Conservation (phyloP, 2,888 invertebrate genomes). For the Enoplolaimus lenunculus region DNA sequence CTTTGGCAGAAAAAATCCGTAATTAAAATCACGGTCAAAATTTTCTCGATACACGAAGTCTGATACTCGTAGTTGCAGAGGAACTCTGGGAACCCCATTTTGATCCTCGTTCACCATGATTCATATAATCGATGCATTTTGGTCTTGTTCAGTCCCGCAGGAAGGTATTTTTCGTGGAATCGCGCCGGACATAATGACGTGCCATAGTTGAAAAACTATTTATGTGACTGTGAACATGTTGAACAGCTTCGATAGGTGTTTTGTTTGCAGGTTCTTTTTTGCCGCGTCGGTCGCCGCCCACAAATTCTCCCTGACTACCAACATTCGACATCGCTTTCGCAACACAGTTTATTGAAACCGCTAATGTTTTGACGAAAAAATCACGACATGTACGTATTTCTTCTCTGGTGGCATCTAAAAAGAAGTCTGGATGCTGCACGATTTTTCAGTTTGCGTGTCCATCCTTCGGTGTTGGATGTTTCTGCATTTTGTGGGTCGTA, state of each 20-base stretch:
- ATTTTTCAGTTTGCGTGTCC: no score
- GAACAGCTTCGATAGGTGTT: background rate
- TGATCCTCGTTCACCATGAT: no score
- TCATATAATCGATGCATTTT: background rate
- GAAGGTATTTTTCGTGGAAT: background rate
- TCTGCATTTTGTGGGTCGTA: background rate
- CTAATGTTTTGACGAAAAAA: background rate
- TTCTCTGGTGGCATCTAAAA: no score
- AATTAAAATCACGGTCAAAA: no score
- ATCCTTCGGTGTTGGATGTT: background rate
- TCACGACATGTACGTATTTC: background rate
- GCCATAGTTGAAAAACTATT: background rate
- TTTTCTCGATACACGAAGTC: background rate
- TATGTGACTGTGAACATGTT: background rate
- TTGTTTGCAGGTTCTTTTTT: background rate
- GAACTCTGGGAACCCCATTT: no score
- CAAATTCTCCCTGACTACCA: background rate
- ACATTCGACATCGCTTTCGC: background rate
- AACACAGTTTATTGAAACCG: background rate
- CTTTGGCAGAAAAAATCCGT: background rate
- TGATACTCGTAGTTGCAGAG: no score
- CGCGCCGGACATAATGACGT: background rate
- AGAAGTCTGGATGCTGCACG: no score
- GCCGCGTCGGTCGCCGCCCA: background rate
- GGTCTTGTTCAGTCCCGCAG: background rate